Conservation (phyloP, 1,140 invertebrate species). For the Spodoptera litura region DNA sequence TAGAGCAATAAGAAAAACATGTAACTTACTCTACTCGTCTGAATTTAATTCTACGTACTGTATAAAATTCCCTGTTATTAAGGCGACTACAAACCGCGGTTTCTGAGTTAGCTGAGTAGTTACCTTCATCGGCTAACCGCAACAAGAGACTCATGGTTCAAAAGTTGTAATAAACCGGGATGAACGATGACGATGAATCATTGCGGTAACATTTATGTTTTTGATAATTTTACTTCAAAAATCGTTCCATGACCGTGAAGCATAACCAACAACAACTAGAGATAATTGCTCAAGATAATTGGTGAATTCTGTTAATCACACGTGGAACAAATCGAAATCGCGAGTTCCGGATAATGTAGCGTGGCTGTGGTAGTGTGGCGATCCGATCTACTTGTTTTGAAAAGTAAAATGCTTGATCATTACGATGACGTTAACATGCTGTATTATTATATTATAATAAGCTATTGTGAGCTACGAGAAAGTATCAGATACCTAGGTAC, state of each 20-base stretch:
- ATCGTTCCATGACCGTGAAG: constrained; percentile 70
- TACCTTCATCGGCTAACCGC: neutral
- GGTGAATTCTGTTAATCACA: constrained; percentile 68
- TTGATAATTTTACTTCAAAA: constrained; percentile 14
- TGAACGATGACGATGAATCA: constrained; percentile 10
- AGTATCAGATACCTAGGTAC: neutral
- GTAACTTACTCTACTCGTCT: too few relatives aligned
- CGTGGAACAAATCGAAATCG: constrained; percentile 72
- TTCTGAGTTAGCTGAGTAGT: neutral
- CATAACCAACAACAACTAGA: constrained; percentile 65
- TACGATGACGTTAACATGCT: constrained; percentile 33
- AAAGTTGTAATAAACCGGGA: constrained; percentile 22
- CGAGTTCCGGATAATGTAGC: constrained; percentile 69
- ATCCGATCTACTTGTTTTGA: constrained; percentile 73
- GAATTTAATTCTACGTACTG: too few relatives aligned
- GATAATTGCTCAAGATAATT: constrained; percentile 70
- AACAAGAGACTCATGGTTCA: constrained; percentile 1
- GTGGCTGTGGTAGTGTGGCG: constrained; percentile 57
- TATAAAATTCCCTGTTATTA: neutral
- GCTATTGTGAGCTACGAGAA: neutral
- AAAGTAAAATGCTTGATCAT: constrained; percentile 60
- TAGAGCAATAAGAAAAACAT: too few relatives aligned
- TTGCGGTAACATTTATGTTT: constrained; percentile 4
- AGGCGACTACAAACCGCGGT: neutral
- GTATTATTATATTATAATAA: constrained; percentile 24